Base-by-base conservation (phyloP, 2,113 vertebrate species). In the Trinectes maculatus region DNA sequence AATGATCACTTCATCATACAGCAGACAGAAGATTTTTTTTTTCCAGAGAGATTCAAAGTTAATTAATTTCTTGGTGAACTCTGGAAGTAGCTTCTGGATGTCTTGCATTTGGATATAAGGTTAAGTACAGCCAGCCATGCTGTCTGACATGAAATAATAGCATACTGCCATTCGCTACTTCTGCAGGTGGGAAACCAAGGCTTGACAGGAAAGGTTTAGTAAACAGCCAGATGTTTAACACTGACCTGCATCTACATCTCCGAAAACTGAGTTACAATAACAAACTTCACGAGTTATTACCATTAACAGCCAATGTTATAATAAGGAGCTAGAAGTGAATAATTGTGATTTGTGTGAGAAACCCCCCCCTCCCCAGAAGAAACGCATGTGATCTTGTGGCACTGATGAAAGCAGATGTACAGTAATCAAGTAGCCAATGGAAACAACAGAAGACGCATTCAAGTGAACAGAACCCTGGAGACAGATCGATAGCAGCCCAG, bases 401-500 rank as follows among this genome's bases (percentile, higher is more conserved):
- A 79, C 73, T 63, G 61, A 58, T 66, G 56, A 76, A 74, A 52
- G 63, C 44, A 63, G 58, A 67, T 21, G 5, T 31, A 55, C 25
- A 61, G 24, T n/a, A 37, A 65, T 16, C 19, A 43, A 70, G 24
- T 18, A 57, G 31, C 49, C 13, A 19, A 66, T 61, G 37, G 15
- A 46, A 60, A 33, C 22, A 49, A 15, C 60, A 58, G 36, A 39
- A 76, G 49, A 43, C 7, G 37, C 13, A 34, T 77, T 82, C 66
- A 81, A 79, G 70, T 80, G 74, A 82, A 71, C 64, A 71, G 51
- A 77, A 74, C 43, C 70, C 70, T 55, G 75, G 57, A 85, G 47
- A 78, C 63, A 57, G 54, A 71, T 10, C 48, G 36, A 54, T 11
- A 74, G 53, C 80, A 71, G 74, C 52, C 70, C 62, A 33, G 64